phyloP scores from a whole-genome alignment of 64 coral and sea anemone species.

The Pachyseris speciosa region DNA sequence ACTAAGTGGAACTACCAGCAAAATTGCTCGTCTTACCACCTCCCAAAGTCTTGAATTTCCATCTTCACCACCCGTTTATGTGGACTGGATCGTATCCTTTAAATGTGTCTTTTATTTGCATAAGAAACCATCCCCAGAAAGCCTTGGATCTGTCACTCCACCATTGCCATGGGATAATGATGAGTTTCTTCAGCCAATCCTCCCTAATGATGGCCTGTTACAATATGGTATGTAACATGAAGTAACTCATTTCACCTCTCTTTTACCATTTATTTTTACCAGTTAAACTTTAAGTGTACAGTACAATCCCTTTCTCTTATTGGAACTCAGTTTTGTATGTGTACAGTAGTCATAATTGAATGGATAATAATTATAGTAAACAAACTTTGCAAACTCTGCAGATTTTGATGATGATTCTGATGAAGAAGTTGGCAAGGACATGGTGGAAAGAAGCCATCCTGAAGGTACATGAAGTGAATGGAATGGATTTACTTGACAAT shows the following conservation, averaged over 20 bases:
- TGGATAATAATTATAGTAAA: no score
- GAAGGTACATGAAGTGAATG: background rate
- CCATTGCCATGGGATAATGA: slow-evolving; percentile 88
- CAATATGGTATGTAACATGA: slow-evolving; percentile 76
- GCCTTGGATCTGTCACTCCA: background rate
- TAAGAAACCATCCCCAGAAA: slow-evolving; percentile 52
- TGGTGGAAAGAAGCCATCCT: background rate
- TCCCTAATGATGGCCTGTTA: slow-evolving; percentile 79
- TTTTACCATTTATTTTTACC: no score
- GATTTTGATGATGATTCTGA: slow-evolving; percentile 93
- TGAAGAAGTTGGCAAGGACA: slow-evolving; percentile 15
- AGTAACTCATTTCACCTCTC: no score
- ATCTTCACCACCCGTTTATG: no score
- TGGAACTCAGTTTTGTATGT: no score
- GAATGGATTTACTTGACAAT: background rate
- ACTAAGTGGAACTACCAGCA: no score
- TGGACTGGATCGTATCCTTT: no score
- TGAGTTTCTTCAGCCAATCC: slow-evolving; percentile 76
- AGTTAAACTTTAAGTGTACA: no score
- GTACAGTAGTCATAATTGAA: no score
- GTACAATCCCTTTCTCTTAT: no score
- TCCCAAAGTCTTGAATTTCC: no score
- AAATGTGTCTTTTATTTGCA: background rate
- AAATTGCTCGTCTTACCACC: no score
- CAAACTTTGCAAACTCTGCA: background rate